Base-by-base conservation (phyloP, 2,797 vertebrate species). In the Sebastes nivosus region DNA sequence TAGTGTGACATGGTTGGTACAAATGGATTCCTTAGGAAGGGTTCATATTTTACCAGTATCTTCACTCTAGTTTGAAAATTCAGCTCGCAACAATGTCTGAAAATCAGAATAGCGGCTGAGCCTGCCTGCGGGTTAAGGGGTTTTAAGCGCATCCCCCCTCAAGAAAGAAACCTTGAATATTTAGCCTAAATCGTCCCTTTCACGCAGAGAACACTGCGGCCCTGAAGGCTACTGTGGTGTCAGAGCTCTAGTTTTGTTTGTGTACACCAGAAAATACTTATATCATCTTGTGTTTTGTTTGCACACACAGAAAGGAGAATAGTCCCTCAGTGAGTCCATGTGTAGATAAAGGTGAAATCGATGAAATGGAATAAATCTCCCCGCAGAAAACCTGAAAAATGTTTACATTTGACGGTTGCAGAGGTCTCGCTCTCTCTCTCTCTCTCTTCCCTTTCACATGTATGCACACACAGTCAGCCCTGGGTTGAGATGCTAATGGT, bases 401-500 rank as follows among this genome's bases (percentile, higher is more conserved):
- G 61, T 84, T 75, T 77, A 66, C 88, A 68, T 87, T 80, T 82
- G 76, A 81, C 42, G 66, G 63, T 68, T 50, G 34, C 60, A 46
- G 36, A 50, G 30, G 57, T 72, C 34, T 76, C n/a, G 79, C 24
- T 65, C 63, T 57, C 18, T 1, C 11, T 2, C 63, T 29, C 29
- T 54, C 63, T 63, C 32, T 1, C 14, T 46, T 8, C 36, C 1
- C 16, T 50, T 9, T 30, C 22, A 69, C 68, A 83, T 34, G 75
- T 24, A 66, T 58, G 59, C 82, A 86, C 75, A 72, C 71, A 71
- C 71, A 65, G 64, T 42, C 75, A 36, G 58, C 20, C 7, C 63
- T 18, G 57, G 72, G 74, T 78, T 81, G 78, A 84, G 76, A 88
- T 92, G 85, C 84, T 84, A 85, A 92, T 87, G 42, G 72, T 69